Evolutionary conservation across 2,113 vertebrate genomes (phyloP).

Genomic region (Salminus brasiliensis): DNA sequence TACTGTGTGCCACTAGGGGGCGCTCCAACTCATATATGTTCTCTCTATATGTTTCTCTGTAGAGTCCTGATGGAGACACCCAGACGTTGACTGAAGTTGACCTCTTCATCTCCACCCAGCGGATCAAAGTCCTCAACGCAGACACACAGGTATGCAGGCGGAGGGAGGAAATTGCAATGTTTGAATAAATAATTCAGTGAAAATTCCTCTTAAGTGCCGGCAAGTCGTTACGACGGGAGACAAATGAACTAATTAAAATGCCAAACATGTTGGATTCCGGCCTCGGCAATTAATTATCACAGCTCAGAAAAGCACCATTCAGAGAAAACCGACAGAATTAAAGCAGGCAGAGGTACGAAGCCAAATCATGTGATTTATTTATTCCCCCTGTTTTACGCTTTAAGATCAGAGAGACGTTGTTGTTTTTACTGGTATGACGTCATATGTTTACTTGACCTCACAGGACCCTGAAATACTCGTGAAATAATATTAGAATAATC

Average conservation of each 20-base stretch:
- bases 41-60: conserved; percentile 14
- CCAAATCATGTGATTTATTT: not conserved
- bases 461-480: not conserved
- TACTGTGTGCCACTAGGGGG: not conserved
- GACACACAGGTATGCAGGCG: conserved; percentile 83
- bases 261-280: not conserved
- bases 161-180: not conserved
- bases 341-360: not conserved
- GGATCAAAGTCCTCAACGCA: conserved; percentile 89
- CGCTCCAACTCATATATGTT: conserved; percentile 18
- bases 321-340: not conserved
- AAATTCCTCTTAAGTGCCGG: not conserved
- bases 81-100: conserved; percentile 87
- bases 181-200: not conserved
- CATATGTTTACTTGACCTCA: not conserved
- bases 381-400: not conserved
- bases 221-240: not conserved
- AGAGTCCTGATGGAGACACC: conserved; percentile 84
- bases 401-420: not conserved
- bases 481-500: not conserved
- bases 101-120: conserved; percentile 88
- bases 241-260: not conserved
- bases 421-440: not conserved
- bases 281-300: not conserved
- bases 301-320: not conserved